A percentile compares a stretch with the other conserved stretches of the same genome.
These are phyloP conservation scores for Aphyosemion australe DNA, from an alignment of 2,113 vertebrate genomes.

Conservation along the genomic window DNA sequence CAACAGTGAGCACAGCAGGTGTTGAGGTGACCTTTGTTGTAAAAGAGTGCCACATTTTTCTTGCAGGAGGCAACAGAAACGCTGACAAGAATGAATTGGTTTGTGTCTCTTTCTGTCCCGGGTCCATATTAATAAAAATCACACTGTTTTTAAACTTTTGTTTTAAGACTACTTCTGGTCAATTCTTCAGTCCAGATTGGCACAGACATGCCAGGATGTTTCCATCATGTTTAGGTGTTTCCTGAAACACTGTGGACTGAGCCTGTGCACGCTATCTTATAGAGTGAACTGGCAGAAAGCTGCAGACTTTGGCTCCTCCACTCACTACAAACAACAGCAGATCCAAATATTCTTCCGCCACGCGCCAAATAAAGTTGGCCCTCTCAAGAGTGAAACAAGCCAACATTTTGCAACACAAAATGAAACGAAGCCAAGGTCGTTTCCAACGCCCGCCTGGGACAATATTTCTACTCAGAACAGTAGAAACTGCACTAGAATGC, in stretches of 20 bases:
- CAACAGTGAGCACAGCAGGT: conserved; percentile 67
- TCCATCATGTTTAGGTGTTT: conserved; percentile 13
- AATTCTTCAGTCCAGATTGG: conserved; percentile 18
- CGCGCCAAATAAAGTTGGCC: conserved; percentile 20
- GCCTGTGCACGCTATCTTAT: conserved; percentile 28
- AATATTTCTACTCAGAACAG: conserved; percentile 7
- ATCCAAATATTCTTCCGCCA: conserved; percentile 40
- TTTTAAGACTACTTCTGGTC: conserved; percentile 13
- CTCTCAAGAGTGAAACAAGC: conserved; percentile 15
- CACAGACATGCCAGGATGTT: conserved; percentile 8
- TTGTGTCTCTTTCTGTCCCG: conserved; percentile 20
- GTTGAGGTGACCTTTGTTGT: conserved; percentile 63
- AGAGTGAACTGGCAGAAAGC: conserved; percentile 32
- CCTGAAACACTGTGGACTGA: conserved; percentile 17
- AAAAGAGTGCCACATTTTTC: conserved; percentile 44
- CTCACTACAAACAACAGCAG: conserved; percentile 40
- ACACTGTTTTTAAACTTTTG: neutral
- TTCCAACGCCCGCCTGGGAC: conserved; percentile 13
- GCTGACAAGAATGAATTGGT: conserved; percentile 52
- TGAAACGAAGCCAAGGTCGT: conserved; percentile 16
- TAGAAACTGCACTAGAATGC: neutral
- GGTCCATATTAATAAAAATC: conserved; percentile 41
- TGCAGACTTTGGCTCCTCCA: conserved; percentile 21
- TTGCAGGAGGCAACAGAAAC: conserved; percentile 38
- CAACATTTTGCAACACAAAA: conserved; percentile 8